Evolutionary conservation across 2,113 vertebrate species (phyloP).

Genomic region (Gavia stellata): DNA sequence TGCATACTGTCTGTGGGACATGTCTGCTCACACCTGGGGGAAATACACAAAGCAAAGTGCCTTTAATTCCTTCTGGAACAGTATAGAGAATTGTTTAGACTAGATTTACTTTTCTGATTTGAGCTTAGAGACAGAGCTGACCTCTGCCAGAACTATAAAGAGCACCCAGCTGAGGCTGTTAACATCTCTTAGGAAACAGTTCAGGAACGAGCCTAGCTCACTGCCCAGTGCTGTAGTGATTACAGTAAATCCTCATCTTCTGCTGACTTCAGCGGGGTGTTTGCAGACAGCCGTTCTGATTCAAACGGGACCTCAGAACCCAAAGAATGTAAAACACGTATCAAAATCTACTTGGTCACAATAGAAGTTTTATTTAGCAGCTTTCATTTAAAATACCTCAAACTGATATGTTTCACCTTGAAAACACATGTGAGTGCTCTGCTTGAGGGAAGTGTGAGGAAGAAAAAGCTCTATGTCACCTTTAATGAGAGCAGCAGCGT

Average conservation of each 20-base stretch:
- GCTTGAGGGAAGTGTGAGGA: not conserved
- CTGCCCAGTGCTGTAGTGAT: slow-evolving; percentile 21
- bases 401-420: not conserved
- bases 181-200: slow-evolving; percentile 60
- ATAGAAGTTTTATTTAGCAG: not conserved
- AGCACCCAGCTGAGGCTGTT: slow-evolving; percentile 59
- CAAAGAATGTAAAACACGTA: not conserved
- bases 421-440: not conserved
- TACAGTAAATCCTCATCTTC: slow-evolving; percentile 60
- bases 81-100: slow-evolving; percentile 60
- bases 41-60: slow-evolving; percentile 47
- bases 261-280: slow-evolving; percentile 58
- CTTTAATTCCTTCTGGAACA: slow-evolving; percentile 61
- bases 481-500: not conserved
- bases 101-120: slow-evolving; percentile 62
- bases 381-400: not conserved
- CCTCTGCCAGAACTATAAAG: slow-evolving; percentile 61
- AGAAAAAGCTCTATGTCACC: not conserved
- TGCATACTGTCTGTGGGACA: slow-evolving; percentile 19
- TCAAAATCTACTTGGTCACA: not conserved
- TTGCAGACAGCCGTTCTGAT: slow-evolving; percentile 34
- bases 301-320: not conserved
- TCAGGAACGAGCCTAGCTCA: slow-evolving; percentile 42
- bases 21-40: slow-evolving; percentile 54
- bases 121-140: slow-evolving; percentile 53